These are phyloP conservation scores for Agapostemon virescens DNA, from an alignment of 2,888 invertebrate genomes.

Conservation along the genomic window DNA sequence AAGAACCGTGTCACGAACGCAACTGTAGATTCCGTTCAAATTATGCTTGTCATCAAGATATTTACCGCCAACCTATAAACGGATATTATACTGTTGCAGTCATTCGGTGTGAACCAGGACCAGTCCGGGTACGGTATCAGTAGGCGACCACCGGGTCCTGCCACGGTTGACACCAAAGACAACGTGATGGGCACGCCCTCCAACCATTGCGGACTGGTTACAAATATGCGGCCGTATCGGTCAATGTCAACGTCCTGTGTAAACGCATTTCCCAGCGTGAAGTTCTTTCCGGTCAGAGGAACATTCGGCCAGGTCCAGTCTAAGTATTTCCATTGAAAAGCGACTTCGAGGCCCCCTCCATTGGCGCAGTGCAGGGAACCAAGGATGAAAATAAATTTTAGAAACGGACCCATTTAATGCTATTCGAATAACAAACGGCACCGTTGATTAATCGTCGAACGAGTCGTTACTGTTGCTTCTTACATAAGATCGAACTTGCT, in stretches of 20 bases:
- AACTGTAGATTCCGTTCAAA: not conserved
- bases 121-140: slow-evolving; percentile 78
- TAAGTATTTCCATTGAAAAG: slow-evolving; percentile 75
- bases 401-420: slow-evolving; percentile 58
- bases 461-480: not conserved
- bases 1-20: not conserved
- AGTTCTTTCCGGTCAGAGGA: slow-evolving; percentile 71
- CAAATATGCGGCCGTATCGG: slow-evolving; percentile 74
- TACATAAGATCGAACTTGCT: slow-evolving; percentile 5
- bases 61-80: slow-evolving; percentile 79
- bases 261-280: slow-evolving; percentile 76
- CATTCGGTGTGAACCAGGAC: slow-evolving; percentile 73
- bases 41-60: slow-evolving; percentile 15
- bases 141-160: slow-evolving; percentile 75
- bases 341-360: slow-evolving; percentile 67
- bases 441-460: not conserved
- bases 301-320: slow-evolving; percentile 76
- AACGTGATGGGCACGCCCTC: slow-evolving; percentile 77
- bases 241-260: slow-evolving; percentile 78
- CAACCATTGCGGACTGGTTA: slow-evolving; percentile 79
- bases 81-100: slow-evolving; percentile 76
- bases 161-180: slow-evolving; percentile 72
- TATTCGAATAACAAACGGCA: not conserved
- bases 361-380: slow-evolving; percentile 34
- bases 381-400: slow-evolving; percentile 48